Evolutionary conservation across 2,888 invertebrate genomes (phyloP).

Genomic region (Terebella lapidaria): DNA sequence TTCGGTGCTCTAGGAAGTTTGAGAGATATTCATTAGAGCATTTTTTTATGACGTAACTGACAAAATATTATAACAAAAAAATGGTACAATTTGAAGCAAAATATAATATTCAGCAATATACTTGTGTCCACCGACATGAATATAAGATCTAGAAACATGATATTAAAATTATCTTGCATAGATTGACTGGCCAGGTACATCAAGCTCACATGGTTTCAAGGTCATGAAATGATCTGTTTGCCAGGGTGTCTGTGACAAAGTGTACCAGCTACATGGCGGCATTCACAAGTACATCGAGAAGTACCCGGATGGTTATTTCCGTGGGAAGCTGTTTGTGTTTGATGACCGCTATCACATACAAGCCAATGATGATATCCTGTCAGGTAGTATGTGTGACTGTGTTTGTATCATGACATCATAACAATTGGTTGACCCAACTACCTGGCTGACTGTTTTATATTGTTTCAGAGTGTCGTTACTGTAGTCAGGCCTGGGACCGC

Average conservation of each 20-base stretch:
- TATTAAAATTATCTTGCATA: too few species aligned
- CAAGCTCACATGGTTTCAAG: too few species aligned
- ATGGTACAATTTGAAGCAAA: too few species aligned
- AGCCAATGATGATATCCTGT: constrained; percentile 16
- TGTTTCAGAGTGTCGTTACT: constrained; percentile 17
- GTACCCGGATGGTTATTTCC: constrained; percentile 20
- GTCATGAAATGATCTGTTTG: too few species aligned
- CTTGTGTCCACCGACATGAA: too few species aligned
- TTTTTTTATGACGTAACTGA: too few species aligned
- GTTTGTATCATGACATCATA: not conserved
- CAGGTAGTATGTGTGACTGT: constrained; percentile 8
- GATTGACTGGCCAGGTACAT: too few species aligned
- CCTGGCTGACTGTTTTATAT: not conserved
- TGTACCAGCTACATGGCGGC: constrained; percentile 20
- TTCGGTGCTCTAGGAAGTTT: too few species aligned
- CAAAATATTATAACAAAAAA: too few species aligned
- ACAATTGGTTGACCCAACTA: not conserved
- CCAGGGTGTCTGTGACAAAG: constrained; percentile 13
- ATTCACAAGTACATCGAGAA: constrained; percentile 22
- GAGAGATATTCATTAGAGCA: too few species aligned
- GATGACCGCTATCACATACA: constrained; percentile 18
- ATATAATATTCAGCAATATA: too few species aligned
- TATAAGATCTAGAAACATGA: too few species aligned
- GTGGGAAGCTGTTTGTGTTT: constrained; percentile 23
- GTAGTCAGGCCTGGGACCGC: constrained; percentile 13